Conservation (phyloP, 2,113 vertebrate species). For the Rhadina sibilatrix region DNA sequence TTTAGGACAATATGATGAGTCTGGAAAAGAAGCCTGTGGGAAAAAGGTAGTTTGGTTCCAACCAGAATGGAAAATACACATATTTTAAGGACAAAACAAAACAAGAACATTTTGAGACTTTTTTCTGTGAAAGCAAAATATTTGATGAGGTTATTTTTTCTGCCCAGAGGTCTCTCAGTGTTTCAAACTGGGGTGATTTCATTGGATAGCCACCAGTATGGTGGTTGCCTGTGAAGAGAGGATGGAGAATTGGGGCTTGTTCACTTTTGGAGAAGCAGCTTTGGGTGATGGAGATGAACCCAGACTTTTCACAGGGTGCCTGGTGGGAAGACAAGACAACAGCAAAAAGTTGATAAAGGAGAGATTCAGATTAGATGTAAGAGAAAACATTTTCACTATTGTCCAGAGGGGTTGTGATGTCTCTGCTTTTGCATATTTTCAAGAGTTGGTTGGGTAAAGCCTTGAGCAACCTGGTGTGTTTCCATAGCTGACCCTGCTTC, state of each 20-base stretch:
- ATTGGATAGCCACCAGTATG: accelerated
- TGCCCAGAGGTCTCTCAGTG: neutral
- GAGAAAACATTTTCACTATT: neutral
- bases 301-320: neutral
- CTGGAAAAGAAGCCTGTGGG: conserved; percentile 8
- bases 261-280: neutral
- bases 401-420: neutral
- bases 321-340: neutral
- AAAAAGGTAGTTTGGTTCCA: neutral
- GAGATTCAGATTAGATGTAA: neutral
- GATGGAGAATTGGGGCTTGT: neutral
- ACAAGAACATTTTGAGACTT: neutral
- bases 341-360: neutral
- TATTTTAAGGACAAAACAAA: neutral
- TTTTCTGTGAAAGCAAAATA: neutral
- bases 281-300: accelerated
- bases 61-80: neutral
- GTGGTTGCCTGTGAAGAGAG: neutral
- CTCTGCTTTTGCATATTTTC: neutral
- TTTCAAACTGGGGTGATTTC: neutral
- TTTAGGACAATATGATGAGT: neutral
- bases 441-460: neutral
- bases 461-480: neutral
- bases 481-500: neutral
- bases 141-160: neutral